Conservation (phyloP, 2,797 vertebrate species). For the Neosalanx taihuensis region DNA sequence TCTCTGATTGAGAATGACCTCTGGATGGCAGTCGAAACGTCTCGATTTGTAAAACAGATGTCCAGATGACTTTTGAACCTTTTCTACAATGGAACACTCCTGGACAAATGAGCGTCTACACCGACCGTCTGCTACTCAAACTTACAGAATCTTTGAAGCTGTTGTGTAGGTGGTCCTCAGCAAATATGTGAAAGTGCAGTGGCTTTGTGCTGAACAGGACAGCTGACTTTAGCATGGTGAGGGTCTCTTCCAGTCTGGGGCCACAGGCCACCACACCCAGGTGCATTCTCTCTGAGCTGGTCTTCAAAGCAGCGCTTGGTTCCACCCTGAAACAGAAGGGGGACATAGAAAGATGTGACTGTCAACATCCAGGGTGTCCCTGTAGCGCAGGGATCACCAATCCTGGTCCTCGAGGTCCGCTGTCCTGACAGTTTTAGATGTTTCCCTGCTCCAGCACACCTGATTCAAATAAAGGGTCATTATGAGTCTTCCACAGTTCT, state of each 20-base stretch:
- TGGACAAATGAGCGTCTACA: too few relatives aligned
- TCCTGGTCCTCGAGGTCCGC: too few relatives aligned
- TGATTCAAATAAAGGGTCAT: too few relatives aligned
- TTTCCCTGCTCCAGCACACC: too few relatives aligned
- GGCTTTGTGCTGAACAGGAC: conserved; percentile 84
- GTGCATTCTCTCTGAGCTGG: conserved; percentile 73
- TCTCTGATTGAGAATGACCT: too few relatives aligned
- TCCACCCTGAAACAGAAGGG: conserved; percentile 42
- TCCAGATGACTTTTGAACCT: too few relatives aligned
- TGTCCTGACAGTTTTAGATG: too few relatives aligned
- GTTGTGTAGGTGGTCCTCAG: conserved; percentile 85
- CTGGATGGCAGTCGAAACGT: too few relatives aligned
- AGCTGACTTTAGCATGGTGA: conserved; percentile 94
- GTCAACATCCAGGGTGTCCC: neutral
- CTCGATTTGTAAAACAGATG: too few relatives aligned
- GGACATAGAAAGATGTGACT: conserved; percentile 24
- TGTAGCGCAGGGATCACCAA: neutral
- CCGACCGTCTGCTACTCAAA: conserved; percentile 28
- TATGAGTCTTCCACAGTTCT: too few relatives aligned
- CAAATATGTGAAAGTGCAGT: conserved; percentile 92
- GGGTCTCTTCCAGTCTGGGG: conserved; percentile 87
- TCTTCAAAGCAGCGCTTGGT: conserved; percentile 17
- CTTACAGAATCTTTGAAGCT: conserved; percentile 83
- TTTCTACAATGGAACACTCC: too few relatives aligned
- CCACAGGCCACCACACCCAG: conserved; percentile 96